These are phyloP conservation scores for Copsychus sechellarum DNA, from an alignment of 2,113 vertebrate species.

Conservation along the genomic window DNA sequence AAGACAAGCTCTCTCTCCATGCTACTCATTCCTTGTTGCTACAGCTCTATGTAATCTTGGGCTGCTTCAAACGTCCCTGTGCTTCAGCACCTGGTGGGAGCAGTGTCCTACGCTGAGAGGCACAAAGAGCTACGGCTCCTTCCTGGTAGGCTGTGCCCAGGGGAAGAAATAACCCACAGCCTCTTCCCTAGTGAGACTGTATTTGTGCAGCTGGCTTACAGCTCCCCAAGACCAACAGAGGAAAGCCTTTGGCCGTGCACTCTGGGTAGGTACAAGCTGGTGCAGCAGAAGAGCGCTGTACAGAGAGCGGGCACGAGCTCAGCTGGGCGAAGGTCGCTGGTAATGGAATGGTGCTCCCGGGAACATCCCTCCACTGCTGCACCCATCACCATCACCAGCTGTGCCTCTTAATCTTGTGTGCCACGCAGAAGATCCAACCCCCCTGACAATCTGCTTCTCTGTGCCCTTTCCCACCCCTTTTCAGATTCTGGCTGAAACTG, in stretches of 20 bases:
- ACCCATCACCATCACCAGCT: background rate
- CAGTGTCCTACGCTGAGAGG: background rate
- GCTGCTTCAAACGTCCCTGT: background rate
- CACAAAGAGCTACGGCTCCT: background rate
- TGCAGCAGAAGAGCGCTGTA: background rate
- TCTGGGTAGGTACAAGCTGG: background rate
- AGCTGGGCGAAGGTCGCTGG: rapidly evolving
- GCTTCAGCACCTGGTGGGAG: background rate
- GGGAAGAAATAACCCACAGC: background rate
- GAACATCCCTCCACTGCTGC: background rate
- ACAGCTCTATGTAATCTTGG: background rate
- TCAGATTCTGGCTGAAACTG: background rate
- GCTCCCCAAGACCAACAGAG: rapidly evolving
- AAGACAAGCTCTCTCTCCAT: background rate
- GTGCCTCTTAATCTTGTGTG: background rate
- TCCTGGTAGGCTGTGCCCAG: background rate
- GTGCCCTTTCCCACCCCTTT: background rate
- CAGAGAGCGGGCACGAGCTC: background rate
- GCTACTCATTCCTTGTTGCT: background rate
- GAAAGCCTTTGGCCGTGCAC: background rate
- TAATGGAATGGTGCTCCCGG: background rate
- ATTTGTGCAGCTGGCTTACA: background rate
- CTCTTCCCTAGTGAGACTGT: background rate
- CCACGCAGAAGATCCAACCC: background rate
- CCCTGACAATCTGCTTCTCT: background rate